Conservation (phyloP, 2,113 vertebrate species). For the Sprattus sprattus region DNA sequence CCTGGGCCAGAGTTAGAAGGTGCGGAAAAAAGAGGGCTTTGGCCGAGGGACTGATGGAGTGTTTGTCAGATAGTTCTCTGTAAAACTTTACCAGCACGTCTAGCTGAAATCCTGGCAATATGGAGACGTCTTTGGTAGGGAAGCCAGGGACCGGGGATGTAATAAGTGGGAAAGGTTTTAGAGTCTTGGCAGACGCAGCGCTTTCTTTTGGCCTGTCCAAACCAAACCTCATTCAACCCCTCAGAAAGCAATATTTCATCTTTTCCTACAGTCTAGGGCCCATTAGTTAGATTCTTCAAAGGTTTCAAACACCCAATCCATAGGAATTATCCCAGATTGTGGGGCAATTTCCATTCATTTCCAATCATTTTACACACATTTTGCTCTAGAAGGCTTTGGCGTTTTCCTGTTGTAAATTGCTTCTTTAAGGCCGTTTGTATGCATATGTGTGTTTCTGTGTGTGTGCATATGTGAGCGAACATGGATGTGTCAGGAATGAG, state of each 20-base stretch:
- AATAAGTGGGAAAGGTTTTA: neutral
- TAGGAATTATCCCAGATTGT: neutral
- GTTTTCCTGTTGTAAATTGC: neutral
- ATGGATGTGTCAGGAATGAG: neutral
- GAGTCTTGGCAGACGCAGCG: neutral
- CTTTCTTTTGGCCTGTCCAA: neutral
- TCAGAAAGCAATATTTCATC: neutral
- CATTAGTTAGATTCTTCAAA: neutral
- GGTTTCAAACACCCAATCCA: neutral
- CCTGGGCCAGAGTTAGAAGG: neutral
- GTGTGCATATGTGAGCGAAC: neutral
- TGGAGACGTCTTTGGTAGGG: neutral
- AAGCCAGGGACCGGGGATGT: neutral
- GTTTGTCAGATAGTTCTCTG: neutral
- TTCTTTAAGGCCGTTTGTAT: neutral
- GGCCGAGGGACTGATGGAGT: neutral
- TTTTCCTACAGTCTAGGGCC: neutral
- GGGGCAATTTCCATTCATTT: neutral
- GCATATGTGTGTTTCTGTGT: neutral
- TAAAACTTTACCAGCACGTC: conserved; percentile 13
- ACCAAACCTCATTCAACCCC: neutral
- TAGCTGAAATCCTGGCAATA: neutral
- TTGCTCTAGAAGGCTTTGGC: neutral
- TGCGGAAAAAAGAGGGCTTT: neutral
- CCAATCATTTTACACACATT: neutral